Evolutionary conservation across 2,888 invertebrate genomes (phyloP), one percentile per base, ranked within the genome.

Genomic region (Rhodophaea formosa): DNA sequence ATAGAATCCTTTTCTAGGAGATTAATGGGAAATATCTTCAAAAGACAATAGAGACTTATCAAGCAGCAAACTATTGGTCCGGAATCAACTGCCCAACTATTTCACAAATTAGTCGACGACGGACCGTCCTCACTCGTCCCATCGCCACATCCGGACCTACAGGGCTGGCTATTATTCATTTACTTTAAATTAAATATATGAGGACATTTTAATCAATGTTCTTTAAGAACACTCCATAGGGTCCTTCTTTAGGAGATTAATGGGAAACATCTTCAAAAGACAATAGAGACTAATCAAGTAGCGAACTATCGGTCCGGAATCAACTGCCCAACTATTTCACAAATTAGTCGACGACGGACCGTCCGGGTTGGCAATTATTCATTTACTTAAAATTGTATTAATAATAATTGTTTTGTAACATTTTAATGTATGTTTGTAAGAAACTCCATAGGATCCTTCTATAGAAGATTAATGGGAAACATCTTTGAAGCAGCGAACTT

Each of bases 51-150:
- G 23, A 23, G 23, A 5, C 23, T 23, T 2, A 23, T 23, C 3
- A 2, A 23, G 23, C 23, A 23, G 23, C 23, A 72, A 77, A 77
- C 77, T 74, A 77, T 78, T 77, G 74, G 74, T 68, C 75, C 70
- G 67, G 71, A 80, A 78, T 78, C 76, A 74, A 75, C 75, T 72
- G 74, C 71, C 70, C 70, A 75, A 79, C 84, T 84, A 84, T 79
- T 80, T 79, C 82, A 76, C 80, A 84, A 86, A 86, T 86, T 86
- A 85, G 84, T 84, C 77, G 71, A 67, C 62, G 69, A 69, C 72
- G 72, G 69, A 51, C 66, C 75, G 75, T 76, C 74, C 23, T 23
- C 23, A 23, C 23, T 2, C 23, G 23, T 3, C 23, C 23, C 35
- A 35, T 35, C 35, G 12, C 35, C 35, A 35, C 35, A 35, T 35